Base-by-base conservation (phyloP, 2,888 invertebrate species). In the Tachina fera region DNA sequence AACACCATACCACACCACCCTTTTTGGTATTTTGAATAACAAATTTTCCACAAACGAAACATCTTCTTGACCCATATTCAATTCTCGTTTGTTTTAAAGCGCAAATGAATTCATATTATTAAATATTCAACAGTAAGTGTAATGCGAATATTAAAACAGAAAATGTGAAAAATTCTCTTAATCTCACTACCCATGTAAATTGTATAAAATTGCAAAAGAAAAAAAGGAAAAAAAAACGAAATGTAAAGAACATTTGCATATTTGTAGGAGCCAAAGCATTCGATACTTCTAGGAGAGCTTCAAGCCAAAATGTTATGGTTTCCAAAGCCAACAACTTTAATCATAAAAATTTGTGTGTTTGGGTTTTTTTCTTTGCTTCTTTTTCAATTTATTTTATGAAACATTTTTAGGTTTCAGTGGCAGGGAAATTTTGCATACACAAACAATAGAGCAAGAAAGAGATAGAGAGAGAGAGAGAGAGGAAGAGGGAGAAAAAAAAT, bases 311-410 rank as follows among this genome's bases (percentile, higher is more conserved):
- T 61, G 45, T 53, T 72, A 61, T 75, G 72, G 72, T 63, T 85
- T 68, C 49, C 53, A 75, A 86, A 79, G 71, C 72, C 83, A 83
- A 80, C 83, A 77, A 83, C 79, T 86, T 86, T 83, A 83, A 83
- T 86, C 83, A 80, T 83, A 78, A 80, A 86, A 83, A 76, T 83
- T 71, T 31, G 31, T 31, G 67, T 11, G 49, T 65, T 9, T 61
- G 31, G 31, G 31, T 31, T 41, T 14, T 63, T 78, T 72, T 67
- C 19, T 19, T n/a, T 63, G 51, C 61, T 72, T 11, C 16, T 67
- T 75, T 83, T 83, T 76, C 65, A 83, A 79, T 86, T 80, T 67
- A 80, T 83, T 86, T 83, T 74, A 78, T 83, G 70, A 70, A 86
- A 81, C 65, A 82, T 63, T 84, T 86, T 67, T 72, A 56, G 85